These are phyloP conservation scores for Bellardia pandia DNA, from an alignment of 2,888 invertebrate species.

Conservation along the genomic window DNA sequence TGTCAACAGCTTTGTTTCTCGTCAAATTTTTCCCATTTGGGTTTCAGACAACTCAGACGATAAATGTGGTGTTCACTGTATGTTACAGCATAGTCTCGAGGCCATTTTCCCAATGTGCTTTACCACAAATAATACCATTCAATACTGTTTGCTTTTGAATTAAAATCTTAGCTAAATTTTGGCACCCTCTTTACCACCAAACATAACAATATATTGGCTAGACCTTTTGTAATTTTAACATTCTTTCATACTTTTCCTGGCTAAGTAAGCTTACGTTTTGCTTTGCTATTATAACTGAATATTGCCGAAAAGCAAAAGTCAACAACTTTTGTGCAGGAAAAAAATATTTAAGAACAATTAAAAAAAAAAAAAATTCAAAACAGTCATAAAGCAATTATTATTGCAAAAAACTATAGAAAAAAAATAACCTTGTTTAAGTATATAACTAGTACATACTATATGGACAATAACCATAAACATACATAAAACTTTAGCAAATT, in stretches of 20 bases:
- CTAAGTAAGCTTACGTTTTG: slow-evolving; percentile 19
- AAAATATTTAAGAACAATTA: slow-evolving; percentile 8
- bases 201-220: slow-evolving; percentile 51
- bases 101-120: too few species aligned
- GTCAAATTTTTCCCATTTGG: too few species aligned
- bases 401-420: slow-evolving; percentile 15
- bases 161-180: too few species aligned
- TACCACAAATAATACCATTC: too few species aligned
- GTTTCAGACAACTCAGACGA: too few species aligned
- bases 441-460: not conserved
- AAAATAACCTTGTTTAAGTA: slow-evolving; percentile 28
- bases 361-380: slow-evolving; percentile 50
- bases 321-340: slow-evolving; percentile 47
- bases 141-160: too few species aligned
- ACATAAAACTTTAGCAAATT: slow-evolving; percentile 60
- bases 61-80: too few species aligned
- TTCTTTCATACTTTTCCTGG: not conserved
- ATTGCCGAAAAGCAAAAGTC: slow-evolving; percentile 67
- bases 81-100: too few species aligned
- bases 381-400: slow-evolving; percentile 70
- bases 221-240: slow-evolving; percentile 51
- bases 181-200: too few species aligned
- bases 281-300: slow-evolving; percentile 23
- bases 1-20: too few species aligned
- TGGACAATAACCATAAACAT: slow-evolving; percentile 14